Evolutionary conservation across 2,113 vertebrate genomes (phyloP).

Genomic region (Orycteropus afer): DNA sequence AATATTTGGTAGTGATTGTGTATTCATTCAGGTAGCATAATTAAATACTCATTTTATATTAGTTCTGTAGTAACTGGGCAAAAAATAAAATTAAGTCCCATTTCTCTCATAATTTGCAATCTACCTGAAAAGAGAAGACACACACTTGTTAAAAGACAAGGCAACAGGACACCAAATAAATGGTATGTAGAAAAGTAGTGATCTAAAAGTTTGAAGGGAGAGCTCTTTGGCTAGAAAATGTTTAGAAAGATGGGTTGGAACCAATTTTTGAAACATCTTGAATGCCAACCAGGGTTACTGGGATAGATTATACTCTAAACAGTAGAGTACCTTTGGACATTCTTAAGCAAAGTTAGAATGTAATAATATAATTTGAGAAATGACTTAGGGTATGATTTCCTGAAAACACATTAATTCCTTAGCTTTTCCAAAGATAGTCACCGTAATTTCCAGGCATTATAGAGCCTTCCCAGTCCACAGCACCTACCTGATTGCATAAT

Average conservation of each 20-base stretch:
- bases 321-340: neutral
- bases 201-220: neutral
- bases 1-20: neutral
- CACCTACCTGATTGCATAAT: neutral
- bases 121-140: neutral
- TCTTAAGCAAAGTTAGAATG: slow-evolving; percentile 20
- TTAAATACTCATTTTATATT: neutral
- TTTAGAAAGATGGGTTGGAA: neutral
- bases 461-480: neutral
- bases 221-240: neutral
- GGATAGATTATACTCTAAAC: slow-evolving; percentile 21
- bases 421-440: slow-evolving; percentile 22
- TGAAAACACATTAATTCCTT: slow-evolving; percentile 57
- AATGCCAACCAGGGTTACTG: neutral
- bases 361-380: slow-evolving; percentile 32
- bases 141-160: slow-evolving; percentile 10
- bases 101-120: neutral
- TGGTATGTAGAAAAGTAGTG: neutral
- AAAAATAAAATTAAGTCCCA: neutral
- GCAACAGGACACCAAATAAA: neutral
- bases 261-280: slow-evolving; percentile 38
- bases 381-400: neutral
- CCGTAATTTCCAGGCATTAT: slow-evolving; percentile 40
- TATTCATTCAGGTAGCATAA: neutral
- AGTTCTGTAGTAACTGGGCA: neutral